phyloP scores from a whole-genome alignment of 2,113 vertebrate species.

The Suncus etruscus region DNA sequence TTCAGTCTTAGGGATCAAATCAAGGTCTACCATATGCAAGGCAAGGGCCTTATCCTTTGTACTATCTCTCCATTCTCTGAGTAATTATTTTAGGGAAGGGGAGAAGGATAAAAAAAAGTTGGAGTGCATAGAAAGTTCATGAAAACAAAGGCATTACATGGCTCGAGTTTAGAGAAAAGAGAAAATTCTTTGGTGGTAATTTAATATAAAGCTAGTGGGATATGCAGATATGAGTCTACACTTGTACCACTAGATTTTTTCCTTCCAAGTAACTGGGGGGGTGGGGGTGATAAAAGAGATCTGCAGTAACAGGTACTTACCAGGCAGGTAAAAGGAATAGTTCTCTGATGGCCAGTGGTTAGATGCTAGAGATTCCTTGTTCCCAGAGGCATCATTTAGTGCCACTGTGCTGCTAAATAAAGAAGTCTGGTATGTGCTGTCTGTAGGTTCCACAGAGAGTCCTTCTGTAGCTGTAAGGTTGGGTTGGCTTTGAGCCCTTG shows the following conservation, averaged over 20 bases:
- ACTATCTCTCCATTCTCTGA: background rate
- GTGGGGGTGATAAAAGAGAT: too few relatives aligned
- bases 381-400: background rate
- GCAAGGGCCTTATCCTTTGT: background rate
- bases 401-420: fast-evolving
- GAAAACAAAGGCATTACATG: background rate
- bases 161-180: background rate
- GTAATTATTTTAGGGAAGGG: too few relatives aligned
- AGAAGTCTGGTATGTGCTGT: fast-evolving
- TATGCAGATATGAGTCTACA: background rate
- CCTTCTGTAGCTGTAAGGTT: fast-evolving
- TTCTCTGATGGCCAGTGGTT: background rate
- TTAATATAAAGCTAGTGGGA: background rate
- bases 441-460: fast-evolving
- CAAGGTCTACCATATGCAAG: too few relatives aligned
- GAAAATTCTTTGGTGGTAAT: background rate
- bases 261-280: background rate
- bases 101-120: background rate
- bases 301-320: conserved; percentile 26
- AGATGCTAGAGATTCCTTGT: background rate
- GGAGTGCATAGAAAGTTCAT: fast-evolving
- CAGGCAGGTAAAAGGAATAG: background rate
- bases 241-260: too few relatives aligned
- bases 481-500: fast-evolving
- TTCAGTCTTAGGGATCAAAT: too few relatives aligned